Conservation (phyloP, 1,140 invertebrate species). For the Calliopsis andreniformis region DNA sequence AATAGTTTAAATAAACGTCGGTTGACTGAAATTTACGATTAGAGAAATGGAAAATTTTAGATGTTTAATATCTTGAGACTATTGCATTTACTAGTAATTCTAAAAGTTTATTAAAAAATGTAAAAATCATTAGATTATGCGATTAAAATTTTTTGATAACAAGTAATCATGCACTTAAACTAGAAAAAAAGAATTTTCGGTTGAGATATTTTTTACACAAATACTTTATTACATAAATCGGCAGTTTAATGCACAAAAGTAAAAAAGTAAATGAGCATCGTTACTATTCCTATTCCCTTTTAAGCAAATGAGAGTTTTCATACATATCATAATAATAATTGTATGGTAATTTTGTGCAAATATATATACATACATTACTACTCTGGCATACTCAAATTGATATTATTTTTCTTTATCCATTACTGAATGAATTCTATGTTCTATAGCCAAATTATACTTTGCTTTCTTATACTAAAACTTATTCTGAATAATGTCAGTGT, state of each 20-base stretch:
- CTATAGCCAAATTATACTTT: neutral
- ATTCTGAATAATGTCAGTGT: conserved; percentile 4
- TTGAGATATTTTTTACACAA: conserved; percentile 13
- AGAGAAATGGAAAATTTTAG: too few species aligned
- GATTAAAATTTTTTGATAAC: too few species aligned
- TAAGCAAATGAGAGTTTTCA: conserved; percentile 18
- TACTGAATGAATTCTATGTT: neutral
- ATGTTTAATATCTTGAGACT: too few species aligned
- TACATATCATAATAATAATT: neutral
- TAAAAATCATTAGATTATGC: too few species aligned
- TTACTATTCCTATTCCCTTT: neutral
- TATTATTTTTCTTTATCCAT: neutral
- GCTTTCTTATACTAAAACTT: neutral
- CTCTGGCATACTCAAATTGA: neutral
- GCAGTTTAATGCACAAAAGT: conserved; percentile 15
- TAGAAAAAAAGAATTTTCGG: neutral
- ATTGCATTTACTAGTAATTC: too few species aligned
- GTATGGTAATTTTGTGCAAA: conserved; percentile 19
- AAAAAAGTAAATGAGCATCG: conserved; percentile 14
- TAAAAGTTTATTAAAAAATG: too few species aligned
- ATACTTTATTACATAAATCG: conserved; percentile 20
- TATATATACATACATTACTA: conserved; percentile 7
- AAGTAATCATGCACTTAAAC: neutral
- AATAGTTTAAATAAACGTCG: too few species aligned
- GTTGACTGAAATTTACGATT: too few species aligned